Conservation (phyloP, 2,797 vertebrate genomes). For the Sebastiscus albofasciatus region DNA sequence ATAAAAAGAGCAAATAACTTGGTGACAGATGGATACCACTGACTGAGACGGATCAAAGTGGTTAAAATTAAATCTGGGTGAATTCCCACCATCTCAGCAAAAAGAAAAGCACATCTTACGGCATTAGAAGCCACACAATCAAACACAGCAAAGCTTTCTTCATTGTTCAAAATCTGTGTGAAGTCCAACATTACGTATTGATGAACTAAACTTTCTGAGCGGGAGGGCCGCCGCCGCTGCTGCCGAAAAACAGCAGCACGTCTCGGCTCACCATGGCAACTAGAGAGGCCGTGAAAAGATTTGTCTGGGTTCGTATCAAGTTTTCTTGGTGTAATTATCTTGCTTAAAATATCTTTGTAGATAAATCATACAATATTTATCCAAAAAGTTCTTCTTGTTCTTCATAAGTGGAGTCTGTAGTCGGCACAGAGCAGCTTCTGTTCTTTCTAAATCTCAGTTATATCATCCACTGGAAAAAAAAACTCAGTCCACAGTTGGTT, state of each 20-base stretch:
- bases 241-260: neutral
- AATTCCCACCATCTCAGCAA: neutral
- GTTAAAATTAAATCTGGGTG: neutral
- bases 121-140: neutral
- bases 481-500: neutral
- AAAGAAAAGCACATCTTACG: neutral
- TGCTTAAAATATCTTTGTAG: neutral
- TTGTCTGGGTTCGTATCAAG: neutral
- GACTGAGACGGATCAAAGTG: neutral
- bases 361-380: neutral
- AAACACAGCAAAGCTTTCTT: conserved; percentile 7
- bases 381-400: neutral
- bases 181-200: conserved; percentile 43
- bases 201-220: conserved; percentile 45
- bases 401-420: neutral
- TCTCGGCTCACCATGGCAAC: conserved; percentile 57
- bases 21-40: too few relatives aligned
- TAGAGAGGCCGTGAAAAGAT: conserved; percentile 2
- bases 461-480: neutral
- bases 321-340: neutral
- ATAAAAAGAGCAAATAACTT: too few relatives aligned
- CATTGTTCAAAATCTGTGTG: conserved; percentile 10
- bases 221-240: neutral
- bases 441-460: neutral
- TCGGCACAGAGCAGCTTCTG: neutral